Percentiles rank a stretch among this genome's conserved stretches.
phyloP scores from a whole-genome alignment of 2,888 invertebrate genomes.

The Copidosoma aretas region DNA sequence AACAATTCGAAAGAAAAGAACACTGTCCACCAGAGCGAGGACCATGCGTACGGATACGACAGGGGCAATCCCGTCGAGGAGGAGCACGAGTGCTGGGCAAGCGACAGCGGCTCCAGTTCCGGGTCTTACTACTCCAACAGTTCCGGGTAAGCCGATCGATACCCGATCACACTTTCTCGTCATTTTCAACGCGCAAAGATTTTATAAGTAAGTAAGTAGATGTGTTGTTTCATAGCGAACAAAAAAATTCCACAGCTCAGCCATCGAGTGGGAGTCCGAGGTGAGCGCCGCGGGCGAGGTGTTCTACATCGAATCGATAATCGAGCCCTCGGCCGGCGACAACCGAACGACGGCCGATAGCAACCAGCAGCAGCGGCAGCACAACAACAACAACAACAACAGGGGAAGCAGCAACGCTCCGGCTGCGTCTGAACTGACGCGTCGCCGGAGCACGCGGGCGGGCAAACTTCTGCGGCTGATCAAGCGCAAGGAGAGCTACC shows the following conservation, averaged over 20 bases:
- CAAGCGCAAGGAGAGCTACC: conserved; percentile 65
- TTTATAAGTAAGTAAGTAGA: too few species aligned
- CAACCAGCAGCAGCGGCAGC: conserved; percentile 33
- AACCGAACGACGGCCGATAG: conserved; percentile 13
- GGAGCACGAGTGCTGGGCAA: conserved; percentile 59
- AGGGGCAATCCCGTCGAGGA: conserved; percentile 47
- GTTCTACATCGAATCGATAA: conserved; percentile 56
- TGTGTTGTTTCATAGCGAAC: too few species aligned
- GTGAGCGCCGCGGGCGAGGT: conserved; percentile 55
- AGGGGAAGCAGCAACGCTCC: too few species aligned
- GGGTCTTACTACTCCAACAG: conserved; percentile 59
- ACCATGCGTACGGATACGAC: conserved; percentile 25
- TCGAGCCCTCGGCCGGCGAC: conserved; percentile 41
- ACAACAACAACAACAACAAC: too few species aligned
- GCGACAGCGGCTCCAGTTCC: conserved; percentile 59
- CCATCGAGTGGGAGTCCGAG: conserved; percentile 59
- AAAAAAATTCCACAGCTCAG: conserved; percentile 52
- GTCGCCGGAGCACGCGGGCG: conserved; percentile 56
- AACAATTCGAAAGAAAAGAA: conserved; percentile 27
- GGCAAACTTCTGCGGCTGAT: conserved; percentile 66
- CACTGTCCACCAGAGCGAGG: conserved; percentile 23
- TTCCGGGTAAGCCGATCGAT: conserved; percentile 49
- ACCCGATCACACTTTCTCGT: too few species aligned
- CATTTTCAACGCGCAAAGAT: too few species aligned
- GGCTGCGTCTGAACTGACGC: conserved; percentile 53